These are phyloP conservation scores for Morone chrysops DNA, from an alignment of 2,113 vertebrate genomes.

Conservation along the genomic window DNA sequence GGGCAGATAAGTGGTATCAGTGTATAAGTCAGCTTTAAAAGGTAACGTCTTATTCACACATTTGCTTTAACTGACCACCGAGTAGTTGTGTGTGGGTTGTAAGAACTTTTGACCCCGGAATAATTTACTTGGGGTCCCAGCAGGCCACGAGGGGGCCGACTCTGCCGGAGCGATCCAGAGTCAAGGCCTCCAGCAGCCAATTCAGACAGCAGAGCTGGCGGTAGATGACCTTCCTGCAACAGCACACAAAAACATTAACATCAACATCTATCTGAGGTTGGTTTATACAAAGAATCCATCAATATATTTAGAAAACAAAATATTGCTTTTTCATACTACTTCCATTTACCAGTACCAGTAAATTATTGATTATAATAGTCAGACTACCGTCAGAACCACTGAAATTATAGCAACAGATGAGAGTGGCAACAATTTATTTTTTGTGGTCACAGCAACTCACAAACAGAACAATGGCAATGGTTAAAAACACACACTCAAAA, in stretches of 20 bases:
- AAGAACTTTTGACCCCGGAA: constrained; percentile 22
- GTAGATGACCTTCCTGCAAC: constrained; percentile 78
- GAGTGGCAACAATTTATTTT: not conserved
- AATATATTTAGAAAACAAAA: not conserved
- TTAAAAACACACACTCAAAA: not conserved
- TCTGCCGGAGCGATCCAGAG: constrained; percentile 67
- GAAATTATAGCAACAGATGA: not conserved
- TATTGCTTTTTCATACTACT: no score
- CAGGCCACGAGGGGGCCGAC: constrained; percentile 76
- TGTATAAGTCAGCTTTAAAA: constrained; percentile 4
- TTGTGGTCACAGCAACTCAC: not conserved
- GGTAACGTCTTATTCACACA: not conserved
- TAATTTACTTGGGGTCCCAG: constrained; percentile 74
- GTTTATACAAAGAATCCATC: not conserved
- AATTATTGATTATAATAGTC: no score
- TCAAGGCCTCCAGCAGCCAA: constrained; percentile 85
- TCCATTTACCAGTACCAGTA: no score
- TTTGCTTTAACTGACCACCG: not conserved
- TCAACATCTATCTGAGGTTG: not conserved
- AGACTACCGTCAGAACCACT: no score
- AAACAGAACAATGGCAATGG: not conserved
- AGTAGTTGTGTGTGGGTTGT: constrained; percentile 1
- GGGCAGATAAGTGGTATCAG: not conserved
- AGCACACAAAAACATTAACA: constrained; percentile 9
- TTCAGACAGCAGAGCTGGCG: constrained; percentile 85